Base-by-base conservation (phyloP, 1,140 invertebrate species). In the Heliothis virescens region DNA sequence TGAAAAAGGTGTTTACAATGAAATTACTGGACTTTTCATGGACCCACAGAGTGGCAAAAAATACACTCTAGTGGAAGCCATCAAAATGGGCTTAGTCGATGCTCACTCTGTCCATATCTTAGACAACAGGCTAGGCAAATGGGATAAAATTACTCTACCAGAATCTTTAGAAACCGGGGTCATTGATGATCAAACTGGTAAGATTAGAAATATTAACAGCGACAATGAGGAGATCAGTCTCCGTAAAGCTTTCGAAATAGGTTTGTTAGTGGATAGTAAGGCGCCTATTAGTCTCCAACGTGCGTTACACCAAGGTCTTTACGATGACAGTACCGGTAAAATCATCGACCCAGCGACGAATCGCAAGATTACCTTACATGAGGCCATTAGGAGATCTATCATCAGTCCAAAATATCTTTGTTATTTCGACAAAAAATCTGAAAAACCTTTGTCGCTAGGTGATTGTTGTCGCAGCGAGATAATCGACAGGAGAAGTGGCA, bases 261-360 rank as follows among this genome's bases (percentile, higher is more conserved):
- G 97, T 65, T 95, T 98, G 60, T 95, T 98, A 15, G 95, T 98
- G 77, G 98, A 98, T 89, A 97, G 96, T 79, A 97, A 97, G 92
- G 97, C 97, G 2, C 96, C 97, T 0, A 96, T 98, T n/a, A 98
- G 98, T 7, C 89, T 99, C 47, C 98, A 98, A 89, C 95, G 97
- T 90, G 97, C 97, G 1, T 96, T 99, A 62, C 97, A 98, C 91
- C 97, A 98, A 94, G 98, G 98, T 2, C 92, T 98, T 0, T 98
- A 98, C 88, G 97, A 98, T 84, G 97, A 97, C 72, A 95, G 95
- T 72, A 96, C 96, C 1, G 98, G 98, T n/a, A 97, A 97, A 94
- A 96, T 99, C 26, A 96, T 96, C 21, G 98, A 99, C 95, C 97
- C 97, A 12, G 95, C 95, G 47, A 97, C 96, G 1, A 97, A 96